Conservation (phyloP, 2,113 vertebrate genomes). For the Anser cygnoides region DNA sequence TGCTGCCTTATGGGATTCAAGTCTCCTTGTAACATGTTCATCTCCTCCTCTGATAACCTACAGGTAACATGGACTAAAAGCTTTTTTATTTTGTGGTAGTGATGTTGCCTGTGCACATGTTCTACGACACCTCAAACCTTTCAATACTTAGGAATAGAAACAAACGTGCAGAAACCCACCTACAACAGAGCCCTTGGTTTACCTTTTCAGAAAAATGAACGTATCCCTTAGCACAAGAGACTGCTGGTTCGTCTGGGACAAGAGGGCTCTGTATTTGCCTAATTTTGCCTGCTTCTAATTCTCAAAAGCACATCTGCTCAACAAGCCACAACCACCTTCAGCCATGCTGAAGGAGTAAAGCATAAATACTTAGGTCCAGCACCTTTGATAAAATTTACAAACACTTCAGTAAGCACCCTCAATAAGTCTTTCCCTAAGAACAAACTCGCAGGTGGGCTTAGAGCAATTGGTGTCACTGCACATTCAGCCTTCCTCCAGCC, state of each 20-base stretch:
- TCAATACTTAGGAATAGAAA: neutral
- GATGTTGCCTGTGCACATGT: neutral
- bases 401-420: neutral
- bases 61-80: neutral
- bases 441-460: neutral
- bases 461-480: neutral
- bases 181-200: neutral
- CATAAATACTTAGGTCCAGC: neutral
- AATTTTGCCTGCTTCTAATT: neutral
- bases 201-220: neutral
- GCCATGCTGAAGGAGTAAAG: neutral
- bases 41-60: neutral
- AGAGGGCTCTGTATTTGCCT: accelerated
- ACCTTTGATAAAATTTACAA: neutral
- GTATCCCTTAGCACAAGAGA: neutral
- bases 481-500: neutral
- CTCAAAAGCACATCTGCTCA: neutral
- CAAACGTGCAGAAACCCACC: accelerated
- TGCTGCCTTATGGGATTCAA: neutral
- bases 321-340: neutral
- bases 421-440: neutral
- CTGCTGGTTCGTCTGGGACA: neutral
- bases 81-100: neutral
- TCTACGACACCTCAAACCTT: neutral
- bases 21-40: neutral